phyloP scores from a whole-genome alignment of 2,113 vertebrate genomes.

The Serinus canaria region DNA sequence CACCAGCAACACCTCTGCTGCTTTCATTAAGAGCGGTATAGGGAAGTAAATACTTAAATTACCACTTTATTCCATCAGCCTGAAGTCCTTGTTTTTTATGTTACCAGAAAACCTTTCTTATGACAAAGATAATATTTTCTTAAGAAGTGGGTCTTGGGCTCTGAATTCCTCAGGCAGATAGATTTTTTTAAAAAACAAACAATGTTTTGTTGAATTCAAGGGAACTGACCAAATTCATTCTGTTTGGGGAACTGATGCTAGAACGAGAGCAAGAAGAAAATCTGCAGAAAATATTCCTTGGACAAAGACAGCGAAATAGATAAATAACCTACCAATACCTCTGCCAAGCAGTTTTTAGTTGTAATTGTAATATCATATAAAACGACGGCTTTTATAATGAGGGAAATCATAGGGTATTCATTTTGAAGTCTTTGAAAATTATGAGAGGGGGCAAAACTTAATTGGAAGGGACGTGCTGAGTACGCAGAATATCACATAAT shows the following conservation, averaged over 20 bases:
- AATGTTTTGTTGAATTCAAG: conserved; percentile 14
- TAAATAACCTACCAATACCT: neutral
- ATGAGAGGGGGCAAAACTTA: neutral
- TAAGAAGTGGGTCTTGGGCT: neutral
- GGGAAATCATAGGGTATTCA: neutral
- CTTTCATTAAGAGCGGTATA: neutral
- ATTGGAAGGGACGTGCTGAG: neutral
- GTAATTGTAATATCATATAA: neutral
- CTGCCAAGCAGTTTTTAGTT: neutral
- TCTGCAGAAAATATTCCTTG: neutral
- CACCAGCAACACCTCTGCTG: neutral
- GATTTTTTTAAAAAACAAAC: neutral
- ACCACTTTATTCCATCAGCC: neutral
- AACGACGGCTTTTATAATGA: neutral
- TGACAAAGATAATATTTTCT: conserved; percentile 8
- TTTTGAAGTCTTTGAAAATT: neutral
- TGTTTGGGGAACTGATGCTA: neutral
- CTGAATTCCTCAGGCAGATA: neutral
- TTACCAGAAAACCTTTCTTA: neutral
- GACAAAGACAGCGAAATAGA: neutral
- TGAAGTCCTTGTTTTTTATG: conserved; percentile 6
- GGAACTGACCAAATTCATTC: neutral
- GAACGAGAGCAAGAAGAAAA: neutral
- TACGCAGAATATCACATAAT: neutral
- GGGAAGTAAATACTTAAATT: neutral